Base-by-base conservation (phyloP, 1,140 invertebrate species). In the Drosophila ananassae region DNA sequence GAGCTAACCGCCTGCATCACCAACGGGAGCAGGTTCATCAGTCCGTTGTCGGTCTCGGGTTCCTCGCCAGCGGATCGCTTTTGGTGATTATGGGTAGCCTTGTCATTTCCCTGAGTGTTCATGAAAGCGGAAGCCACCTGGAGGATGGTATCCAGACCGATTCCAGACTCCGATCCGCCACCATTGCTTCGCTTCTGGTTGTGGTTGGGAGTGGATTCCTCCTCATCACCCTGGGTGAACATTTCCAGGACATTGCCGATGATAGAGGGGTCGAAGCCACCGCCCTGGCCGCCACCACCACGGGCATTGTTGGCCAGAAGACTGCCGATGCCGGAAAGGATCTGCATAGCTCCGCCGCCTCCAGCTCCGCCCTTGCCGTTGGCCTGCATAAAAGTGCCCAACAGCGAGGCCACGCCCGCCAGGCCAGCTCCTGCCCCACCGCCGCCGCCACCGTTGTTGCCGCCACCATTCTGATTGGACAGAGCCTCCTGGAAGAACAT, bases 1-100 rank as follows among this genome's bases (percentile, higher is more conserved):
- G 93, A 90, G 56, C 91, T 93, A 0, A 95, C 73, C 2, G 93
- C 93, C 53, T 94, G 94, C 91, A 96, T 92, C 0, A 96, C 77
- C 77, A 95, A 90, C 0, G 95, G 95, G 21, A 96, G 69, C 0
- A 95, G 76, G n/a, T 93, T 93, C 90, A 94, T 93, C 2, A 94
- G 57, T n/a, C 95, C 94, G n/a, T 92, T 90, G 9, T 93, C 92
- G 1, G 89, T 89, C 55, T 84, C 80, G 2, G 73, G 59, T 25
- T 90, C 68, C 57, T 78, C 64, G 37, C 28, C 25, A 44, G 61
- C 32, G 1, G 79, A 53, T n/a, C 87, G 54, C 58, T 91, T 82
- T 54, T 87, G 77, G 21, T 85, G 58, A 76, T 89, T 69, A 48
- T 89, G 82, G 9, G 78, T 30, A 25, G 47, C 39, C 57, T 74